phyloP scores from a whole-genome alignment of 1,140 invertebrate genomes.

The Pogonomyrmex californicus region DNA sequence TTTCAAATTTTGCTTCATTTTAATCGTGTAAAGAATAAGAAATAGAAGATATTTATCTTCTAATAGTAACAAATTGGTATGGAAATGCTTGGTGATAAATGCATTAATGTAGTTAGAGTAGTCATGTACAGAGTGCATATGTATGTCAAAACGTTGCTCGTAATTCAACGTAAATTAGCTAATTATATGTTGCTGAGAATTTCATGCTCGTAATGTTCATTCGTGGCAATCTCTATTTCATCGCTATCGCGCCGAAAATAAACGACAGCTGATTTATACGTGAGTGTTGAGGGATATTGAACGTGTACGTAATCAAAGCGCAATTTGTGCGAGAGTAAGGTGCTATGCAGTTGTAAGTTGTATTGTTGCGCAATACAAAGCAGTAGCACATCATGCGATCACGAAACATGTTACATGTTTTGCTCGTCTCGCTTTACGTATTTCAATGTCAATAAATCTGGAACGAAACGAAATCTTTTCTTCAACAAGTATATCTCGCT shows the following conservation, averaged over 20 bases:
- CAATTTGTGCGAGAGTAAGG: conserved; percentile 25
- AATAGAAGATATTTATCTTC: too few relatives aligned
- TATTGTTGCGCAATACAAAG: conserved; percentile 35
- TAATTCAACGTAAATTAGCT: conserved; percentile 16
- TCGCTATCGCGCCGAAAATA: conserved; percentile 4
- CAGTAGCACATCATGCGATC: not conserved
- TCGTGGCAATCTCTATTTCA: conserved; percentile 3
- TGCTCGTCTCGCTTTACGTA: conserved; percentile 2
- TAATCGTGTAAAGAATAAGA: not conserved
- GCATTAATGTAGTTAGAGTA: not conserved
- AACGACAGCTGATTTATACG: conserved; percentile 25
- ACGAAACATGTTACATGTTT: conserved; percentile 10
- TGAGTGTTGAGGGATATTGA: not conserved
- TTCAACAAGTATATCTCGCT: not conserved
- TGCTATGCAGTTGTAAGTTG: conserved; percentile 1
- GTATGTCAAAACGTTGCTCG: not conserved
- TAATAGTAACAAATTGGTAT: not conserved
- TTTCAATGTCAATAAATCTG: conserved; percentile 9
- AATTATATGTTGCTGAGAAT: not conserved
- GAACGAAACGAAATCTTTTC: conserved; percentile 3
- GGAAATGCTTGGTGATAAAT: not conserved
- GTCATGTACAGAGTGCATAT: not conserved
- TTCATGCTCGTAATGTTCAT: conserved; percentile 1
- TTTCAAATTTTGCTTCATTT: not conserved
- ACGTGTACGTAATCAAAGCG: conserved; percentile 5